A percentile compares a stretch with the other conserved stretches of the same genome.
Conservation (phyloP, 2,797 vertebrate species). For the Bradypodion ventrale region DNA sequence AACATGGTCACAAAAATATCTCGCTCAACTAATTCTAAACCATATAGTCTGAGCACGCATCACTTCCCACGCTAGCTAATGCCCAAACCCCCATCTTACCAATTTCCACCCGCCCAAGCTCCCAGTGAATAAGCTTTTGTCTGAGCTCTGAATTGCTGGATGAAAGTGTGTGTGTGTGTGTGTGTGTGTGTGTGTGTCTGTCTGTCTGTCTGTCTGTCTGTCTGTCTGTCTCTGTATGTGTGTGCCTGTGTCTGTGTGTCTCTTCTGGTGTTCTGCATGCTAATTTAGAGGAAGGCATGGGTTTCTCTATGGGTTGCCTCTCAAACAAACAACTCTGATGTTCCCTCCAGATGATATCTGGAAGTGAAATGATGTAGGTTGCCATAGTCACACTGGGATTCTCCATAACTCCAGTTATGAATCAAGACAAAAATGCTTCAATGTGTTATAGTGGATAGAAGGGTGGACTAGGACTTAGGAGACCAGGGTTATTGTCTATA, state of each 20-base stretch:
- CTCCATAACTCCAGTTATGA: neutral
- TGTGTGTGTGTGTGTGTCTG: no score
- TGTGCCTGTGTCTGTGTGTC: no score
- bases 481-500: no score
- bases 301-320: neutral
- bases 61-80: neutral
- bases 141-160: neutral
- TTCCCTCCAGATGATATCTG: neutral
- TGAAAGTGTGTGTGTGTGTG: neutral
- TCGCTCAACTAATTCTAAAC: neutral
- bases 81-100: neutral
- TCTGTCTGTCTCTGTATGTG: no score
- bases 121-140: neutral
- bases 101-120: neutral
- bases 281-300: neutral
- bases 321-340: neutral
- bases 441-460: no score
- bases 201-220: no score
- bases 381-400: no score
- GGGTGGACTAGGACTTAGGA: no score
- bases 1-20: neutral
- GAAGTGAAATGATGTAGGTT: neutral
- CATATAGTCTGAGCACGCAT: neutral
- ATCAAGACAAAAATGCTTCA: no score
- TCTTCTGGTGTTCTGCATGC: neutral